These are phyloP conservation scores for Parascotia fuliginaria DNA, from an alignment of 2,888 invertebrate genomes.

Conservation along the genomic window DNA sequence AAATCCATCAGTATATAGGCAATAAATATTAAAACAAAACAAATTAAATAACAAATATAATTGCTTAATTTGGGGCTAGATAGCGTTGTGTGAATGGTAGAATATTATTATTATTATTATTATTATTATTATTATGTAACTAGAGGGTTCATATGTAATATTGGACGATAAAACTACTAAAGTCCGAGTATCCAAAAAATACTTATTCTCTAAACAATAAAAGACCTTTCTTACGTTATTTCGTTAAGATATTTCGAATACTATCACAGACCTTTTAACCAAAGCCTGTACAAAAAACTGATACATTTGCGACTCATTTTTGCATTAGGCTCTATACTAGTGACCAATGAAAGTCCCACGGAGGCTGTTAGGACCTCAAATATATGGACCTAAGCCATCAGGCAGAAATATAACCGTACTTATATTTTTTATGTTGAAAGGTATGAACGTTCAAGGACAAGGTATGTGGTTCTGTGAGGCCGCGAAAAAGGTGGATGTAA, in stretches of 20 bases:
- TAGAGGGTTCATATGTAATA: too few relatives aligned
- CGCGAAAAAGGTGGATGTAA: neutral
- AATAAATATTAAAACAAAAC: too few relatives aligned
- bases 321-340: neutral
- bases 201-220: too few relatives aligned
- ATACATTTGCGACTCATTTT: neutral
- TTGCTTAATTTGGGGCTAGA: too few relatives aligned
- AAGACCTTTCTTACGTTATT: neutral
- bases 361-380: neutral
- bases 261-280: neutral
- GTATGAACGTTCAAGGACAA: neutral
- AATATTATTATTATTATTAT: too few relatives aligned
- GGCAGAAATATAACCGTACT: neutral
- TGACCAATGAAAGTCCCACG: neutral
- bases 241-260: neutral
- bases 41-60: too few relatives aligned
- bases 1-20: too few relatives aligned
- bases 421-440: neutral
- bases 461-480: neutral
- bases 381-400: neutral
- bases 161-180: too few relatives aligned
- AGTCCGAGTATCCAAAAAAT: too few relatives aligned
- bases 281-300: neutral
- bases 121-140: too few relatives aligned
- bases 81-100: too few relatives aligned